Evolutionary conservation across 2,113 vertebrate species (phyloP).

Genomic region (Cephalopholis sonnerati): DNA sequence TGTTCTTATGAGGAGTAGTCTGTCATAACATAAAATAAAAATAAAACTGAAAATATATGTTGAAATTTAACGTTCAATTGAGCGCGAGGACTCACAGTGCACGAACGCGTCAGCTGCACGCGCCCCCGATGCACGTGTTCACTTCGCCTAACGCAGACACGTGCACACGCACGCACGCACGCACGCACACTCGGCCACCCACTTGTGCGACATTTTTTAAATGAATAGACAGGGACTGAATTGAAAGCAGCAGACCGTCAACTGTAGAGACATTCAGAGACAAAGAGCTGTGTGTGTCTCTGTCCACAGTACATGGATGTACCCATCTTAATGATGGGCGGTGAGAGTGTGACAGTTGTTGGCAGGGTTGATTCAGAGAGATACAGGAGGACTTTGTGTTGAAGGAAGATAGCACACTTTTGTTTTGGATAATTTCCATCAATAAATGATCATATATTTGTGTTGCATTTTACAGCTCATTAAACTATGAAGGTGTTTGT

Average conservation of each 20-base stretch:
- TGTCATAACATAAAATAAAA: not conserved
- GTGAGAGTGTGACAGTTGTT: not conserved
- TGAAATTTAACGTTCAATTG: not conserved
- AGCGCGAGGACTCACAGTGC: slow-evolving; percentile 6
- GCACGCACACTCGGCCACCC: slow-evolving; percentile 4
- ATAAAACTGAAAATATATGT: not conserved
- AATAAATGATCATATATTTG: not conserved
- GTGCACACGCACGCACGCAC: slow-evolving; percentile 16
- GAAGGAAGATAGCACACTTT: not conserved
- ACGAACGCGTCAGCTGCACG: slow-evolving; percentile 10
- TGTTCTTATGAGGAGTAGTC: not conserved
- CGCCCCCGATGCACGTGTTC: slow-evolving; percentile 4
- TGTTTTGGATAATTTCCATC: not conserved
- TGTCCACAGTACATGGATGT: not conserved
- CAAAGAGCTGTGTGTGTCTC: not conserved
- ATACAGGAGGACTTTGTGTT: not conserved
- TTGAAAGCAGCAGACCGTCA: not conserved
- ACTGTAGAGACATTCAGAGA: not conserved
- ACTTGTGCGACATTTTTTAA: not conserved
- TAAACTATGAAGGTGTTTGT: not conserved
- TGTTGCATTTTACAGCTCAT: not conserved
- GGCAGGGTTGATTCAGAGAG: not conserved
- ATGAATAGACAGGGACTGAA: not conserved
- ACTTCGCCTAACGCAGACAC: not conserved
- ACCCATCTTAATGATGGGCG: not conserved